Percentiles rank a stretch among this genome's conserved stretches.
These are phyloP conservation scores for Ylistrum balloti DNA, from an alignment of 1,140 invertebrate species.

Conservation along the genomic window DNA sequence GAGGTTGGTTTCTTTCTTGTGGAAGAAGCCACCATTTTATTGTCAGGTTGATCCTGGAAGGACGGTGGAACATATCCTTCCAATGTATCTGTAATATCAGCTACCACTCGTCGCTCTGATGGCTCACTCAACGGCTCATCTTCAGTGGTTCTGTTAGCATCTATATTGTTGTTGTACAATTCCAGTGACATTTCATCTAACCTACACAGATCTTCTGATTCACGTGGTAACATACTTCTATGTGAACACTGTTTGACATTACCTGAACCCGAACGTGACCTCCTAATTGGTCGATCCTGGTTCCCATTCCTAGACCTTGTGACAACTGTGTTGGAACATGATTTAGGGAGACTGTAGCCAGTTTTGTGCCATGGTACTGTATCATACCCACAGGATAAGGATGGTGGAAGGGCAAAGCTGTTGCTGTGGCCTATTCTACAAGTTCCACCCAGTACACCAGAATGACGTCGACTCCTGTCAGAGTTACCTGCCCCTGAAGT, in stretches of 20 bases:
- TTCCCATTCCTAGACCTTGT: constrained; percentile 5
- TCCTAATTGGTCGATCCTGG: neutral
- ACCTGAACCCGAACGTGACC: neutral
- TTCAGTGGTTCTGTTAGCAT: neutral
- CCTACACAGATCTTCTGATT: neutral
- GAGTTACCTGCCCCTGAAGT: neutral
- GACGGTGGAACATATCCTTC: constrained; percentile 5
- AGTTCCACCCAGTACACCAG: neutral
- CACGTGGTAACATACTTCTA: neutral
- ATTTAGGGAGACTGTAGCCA: constrained; percentile 12
- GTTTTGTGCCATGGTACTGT: neutral
- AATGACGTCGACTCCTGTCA: neutral
- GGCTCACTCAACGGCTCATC: neutral
- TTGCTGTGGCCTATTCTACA: neutral
- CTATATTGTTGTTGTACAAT: neutral
- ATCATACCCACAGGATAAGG: neutral
- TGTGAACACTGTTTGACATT: constrained; percentile 1
- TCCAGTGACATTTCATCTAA: neutral
- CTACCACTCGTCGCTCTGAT: neutral
- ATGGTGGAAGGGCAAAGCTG: neutral
- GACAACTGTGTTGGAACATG: neutral
- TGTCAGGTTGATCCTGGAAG: neutral
- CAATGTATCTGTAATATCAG: constrained; percentile 8
- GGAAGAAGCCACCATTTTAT: neutral
- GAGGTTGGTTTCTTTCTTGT: neutral